Percentiles rank a stretch among this genome's conserved stretches.
Conservation (phyloP, 2,113 vertebrate genomes). For the Chaetura pelagica region DNA sequence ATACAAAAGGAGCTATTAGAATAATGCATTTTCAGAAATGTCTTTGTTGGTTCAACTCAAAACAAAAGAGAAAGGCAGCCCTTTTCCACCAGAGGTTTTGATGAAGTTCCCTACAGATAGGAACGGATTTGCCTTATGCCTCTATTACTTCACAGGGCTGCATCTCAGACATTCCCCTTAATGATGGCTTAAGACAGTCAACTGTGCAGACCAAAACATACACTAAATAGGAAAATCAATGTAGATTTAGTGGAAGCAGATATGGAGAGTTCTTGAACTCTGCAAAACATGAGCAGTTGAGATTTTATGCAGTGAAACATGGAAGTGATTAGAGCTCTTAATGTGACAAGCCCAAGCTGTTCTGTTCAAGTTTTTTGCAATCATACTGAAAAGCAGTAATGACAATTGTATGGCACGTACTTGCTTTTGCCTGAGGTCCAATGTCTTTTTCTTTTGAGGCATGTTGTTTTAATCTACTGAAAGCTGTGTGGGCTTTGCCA, state of each 20-base stretch:
- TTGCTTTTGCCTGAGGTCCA: background rate
- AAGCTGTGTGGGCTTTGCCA: background rate
- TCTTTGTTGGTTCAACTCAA: background rate
- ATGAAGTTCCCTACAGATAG: background rate
- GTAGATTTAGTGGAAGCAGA: background rate
- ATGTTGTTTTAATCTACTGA: background rate
- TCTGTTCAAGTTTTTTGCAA: background rate
- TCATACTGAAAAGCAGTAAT: background rate
- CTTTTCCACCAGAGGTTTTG: background rate
- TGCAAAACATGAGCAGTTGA: background rate
- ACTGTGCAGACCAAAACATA: background rate
- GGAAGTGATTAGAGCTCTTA: background rate
- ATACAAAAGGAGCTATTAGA: background rate
- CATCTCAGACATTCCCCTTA: background rate
- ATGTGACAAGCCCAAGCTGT: background rate
- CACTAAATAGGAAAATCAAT: background rate
- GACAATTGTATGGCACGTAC: background rate
- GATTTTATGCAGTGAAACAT: background rate
- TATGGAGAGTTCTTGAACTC: background rate
- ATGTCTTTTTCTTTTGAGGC: background rate
- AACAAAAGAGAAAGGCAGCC: background rate
- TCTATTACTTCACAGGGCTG: background rate
- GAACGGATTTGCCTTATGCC: background rate
- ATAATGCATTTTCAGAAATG: background rate
- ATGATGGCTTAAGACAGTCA: background rate